Evolutionary conservation across 2,797 vertebrate genomes (phyloP).

Genomic region (Muscicapa comitata): DNA sequence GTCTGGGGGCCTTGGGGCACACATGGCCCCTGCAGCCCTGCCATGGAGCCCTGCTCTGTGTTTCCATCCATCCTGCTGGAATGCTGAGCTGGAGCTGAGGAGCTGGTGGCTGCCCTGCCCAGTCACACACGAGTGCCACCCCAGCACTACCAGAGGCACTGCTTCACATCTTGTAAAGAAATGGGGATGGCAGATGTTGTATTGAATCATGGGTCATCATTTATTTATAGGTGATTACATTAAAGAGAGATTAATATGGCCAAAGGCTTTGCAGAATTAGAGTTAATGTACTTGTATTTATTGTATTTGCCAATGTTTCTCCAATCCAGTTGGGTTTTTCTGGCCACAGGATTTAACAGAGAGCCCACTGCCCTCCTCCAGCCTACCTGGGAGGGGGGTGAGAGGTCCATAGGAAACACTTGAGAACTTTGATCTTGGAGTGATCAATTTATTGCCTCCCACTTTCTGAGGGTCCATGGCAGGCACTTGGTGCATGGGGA

Average conservation of each 20-base stretch:
- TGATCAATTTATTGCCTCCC: neutral
- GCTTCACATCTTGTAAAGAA: neutral
- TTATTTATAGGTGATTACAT: conserved; percentile 85
- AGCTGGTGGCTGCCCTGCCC: neutral
- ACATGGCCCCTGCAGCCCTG: fast-evolving
- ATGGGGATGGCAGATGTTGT: conserved; percentile 67
- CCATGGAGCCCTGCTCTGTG: neutral
- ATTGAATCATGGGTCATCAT: conserved; percentile 78
- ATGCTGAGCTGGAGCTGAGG: fast-evolving
- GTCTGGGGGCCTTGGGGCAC: fast-evolving
- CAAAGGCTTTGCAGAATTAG: conserved; percentile 73
- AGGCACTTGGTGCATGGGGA: fast-evolving
- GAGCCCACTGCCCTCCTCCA: neutral
- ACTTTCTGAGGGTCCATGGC: fast-evolving
- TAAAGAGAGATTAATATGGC: conserved; percentile 82
- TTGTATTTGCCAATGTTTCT: conserved; percentile 49
- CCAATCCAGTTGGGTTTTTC: neutral
- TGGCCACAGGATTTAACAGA: neutral
- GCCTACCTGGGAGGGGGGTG: neutral
- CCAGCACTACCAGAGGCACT: neutral
- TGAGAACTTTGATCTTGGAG: neutral
- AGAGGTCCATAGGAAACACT: neutral
- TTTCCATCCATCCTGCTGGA: neutral
- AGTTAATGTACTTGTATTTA: conserved; percentile 75
- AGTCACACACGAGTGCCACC: fast-evolving